These are phyloP conservation scores for Conopomorpha cramerella DNA, from an alignment of 1,140 invertebrate species.

Conservation along the genomic window DNA sequence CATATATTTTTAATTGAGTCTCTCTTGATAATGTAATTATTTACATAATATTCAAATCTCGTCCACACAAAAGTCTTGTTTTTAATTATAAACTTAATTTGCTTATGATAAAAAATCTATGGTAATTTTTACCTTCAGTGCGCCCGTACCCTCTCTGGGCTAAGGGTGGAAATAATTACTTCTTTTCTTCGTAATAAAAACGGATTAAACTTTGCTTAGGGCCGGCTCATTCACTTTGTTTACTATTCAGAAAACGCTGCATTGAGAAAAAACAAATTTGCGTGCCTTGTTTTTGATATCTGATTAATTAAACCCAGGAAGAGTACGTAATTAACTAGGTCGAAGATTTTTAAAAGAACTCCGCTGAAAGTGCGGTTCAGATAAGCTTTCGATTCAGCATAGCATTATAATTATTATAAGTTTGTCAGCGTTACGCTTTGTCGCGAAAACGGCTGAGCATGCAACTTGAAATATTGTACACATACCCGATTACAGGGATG, in stretches of 20 bases:
- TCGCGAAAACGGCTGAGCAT: too few species aligned
- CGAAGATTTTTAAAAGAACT: background rate
- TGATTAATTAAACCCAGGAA: slow-evolving; percentile 31
- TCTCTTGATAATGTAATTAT: too few species aligned
- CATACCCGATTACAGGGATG: too few species aligned
- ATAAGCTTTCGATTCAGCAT: too few species aligned
- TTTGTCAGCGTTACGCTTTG: too few species aligned
- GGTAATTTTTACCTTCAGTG: slow-evolving; percentile 52
- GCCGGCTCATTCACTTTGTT: slow-evolving; percentile 52
- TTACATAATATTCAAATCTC: slow-evolving; percentile 56
- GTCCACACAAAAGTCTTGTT: slow-evolving; percentile 56
- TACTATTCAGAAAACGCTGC: slow-evolving; percentile 52
- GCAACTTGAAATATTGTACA: too few species aligned
- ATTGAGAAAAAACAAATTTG: slow-evolving; percentile 50
- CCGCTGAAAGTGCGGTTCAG: too few species aligned
- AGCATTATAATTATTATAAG: too few species aligned
- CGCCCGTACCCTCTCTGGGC: slow-evolving; percentile 50
- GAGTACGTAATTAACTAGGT: too few species aligned
- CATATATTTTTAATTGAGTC: too few species aligned
- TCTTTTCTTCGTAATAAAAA: slow-evolving; percentile 61
- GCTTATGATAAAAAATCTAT: slow-evolving; percentile 59
- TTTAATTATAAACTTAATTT: slow-evolving; percentile 61
- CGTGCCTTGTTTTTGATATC: slow-evolving; percentile 21
- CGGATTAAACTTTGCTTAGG: slow-evolving; percentile 60
- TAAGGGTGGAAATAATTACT: slow-evolving; percentile 57